A percentile compares a stretch with the other conserved stretches of the same genome.
Conservation (phyloP, 2,113 vertebrate genomes). For the Cryptotis parvus region DNA sequence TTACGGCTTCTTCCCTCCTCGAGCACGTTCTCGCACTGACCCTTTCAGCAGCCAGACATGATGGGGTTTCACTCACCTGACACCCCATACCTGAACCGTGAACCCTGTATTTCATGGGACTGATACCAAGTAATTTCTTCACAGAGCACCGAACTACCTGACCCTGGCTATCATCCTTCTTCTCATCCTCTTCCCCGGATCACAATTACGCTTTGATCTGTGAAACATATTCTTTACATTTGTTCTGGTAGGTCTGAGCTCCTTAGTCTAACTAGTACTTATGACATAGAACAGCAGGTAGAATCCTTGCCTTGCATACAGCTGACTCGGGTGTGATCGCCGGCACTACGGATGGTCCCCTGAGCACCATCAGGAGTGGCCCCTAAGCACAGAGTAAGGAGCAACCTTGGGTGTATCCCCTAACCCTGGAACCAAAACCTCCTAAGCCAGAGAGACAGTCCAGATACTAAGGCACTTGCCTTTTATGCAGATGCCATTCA, state of each 20-base stretch:
- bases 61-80: background rate
- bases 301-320: no score
- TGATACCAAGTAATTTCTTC: background rate
- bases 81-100: background rate
- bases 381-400: no score
- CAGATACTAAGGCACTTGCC: no score
- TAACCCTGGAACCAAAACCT: no score
- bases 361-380: no score
- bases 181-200: background rate
- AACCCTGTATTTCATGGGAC: background rate
- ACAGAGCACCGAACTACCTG: background rate
- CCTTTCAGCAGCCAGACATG: background rate
- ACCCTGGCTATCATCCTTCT: background rate
- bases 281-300: no score
- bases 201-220: background rate
- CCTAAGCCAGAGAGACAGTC: no score
- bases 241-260: background rate
- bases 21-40: accelerated
- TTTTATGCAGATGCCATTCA: no score
- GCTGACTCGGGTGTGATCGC: no score
- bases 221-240: conserved; percentile 1
- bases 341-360: no score
- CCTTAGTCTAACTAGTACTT: background rate
- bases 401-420: no score
- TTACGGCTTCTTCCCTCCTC: background rate